Conservation (phyloP, 2,113 vertebrate genomes). For the Alectura lathami region DNA sequence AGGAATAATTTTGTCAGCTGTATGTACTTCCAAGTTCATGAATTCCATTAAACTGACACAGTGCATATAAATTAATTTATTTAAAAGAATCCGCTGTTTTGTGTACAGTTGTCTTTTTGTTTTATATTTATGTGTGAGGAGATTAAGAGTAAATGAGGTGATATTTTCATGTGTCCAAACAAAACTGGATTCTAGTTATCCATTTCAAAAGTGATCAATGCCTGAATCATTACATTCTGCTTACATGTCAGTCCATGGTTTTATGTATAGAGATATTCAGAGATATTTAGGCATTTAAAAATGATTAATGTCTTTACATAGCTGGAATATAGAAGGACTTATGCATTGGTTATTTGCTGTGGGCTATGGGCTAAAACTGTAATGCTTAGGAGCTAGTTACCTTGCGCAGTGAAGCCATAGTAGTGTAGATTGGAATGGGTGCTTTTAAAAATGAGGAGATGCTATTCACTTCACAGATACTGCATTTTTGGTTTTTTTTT, state of each 20-base stretch:
- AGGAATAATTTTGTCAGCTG: neutral
- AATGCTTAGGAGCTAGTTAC: neutral
- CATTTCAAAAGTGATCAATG: neutral
- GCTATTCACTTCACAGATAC: neutral
- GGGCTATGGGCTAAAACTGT: neutral
- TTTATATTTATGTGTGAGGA: neutral
- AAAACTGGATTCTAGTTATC: neutral
- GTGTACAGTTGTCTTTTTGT: neutral
- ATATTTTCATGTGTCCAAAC: neutral
- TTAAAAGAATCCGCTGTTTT: neutral
- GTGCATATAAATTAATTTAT: neutral
- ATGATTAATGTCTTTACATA: neutral
- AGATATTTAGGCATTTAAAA: neutral
- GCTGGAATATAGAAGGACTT: neutral
- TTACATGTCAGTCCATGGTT: neutral
- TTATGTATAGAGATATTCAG: neutral
- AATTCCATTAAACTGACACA: neutral
- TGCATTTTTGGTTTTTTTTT: neutral
- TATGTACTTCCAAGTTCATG: neutral
- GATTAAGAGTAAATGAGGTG: neutral
- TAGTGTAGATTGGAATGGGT: neutral
- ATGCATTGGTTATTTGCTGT: neutral
- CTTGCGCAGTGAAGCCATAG: neutral
- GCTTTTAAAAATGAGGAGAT: neutral
- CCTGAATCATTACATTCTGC: neutral